Conservation (phyloP, 2,113 vertebrate species). For the Bucco capensis region DNA sequence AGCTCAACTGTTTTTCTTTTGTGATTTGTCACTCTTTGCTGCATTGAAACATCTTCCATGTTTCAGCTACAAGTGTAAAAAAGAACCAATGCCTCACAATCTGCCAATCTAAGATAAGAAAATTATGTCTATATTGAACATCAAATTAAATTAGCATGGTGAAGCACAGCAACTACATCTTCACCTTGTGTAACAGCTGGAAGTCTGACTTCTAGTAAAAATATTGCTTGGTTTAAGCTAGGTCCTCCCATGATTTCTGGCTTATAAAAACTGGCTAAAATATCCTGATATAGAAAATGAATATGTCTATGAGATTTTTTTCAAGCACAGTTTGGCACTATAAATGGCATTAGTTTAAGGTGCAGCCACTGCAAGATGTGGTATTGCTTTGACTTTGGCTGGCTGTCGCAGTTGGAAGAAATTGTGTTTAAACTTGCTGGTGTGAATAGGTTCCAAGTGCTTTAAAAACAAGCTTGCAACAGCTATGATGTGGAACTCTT, state of each 20-base stretch:
- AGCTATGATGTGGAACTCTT: neutral
- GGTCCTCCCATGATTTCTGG: neutral
- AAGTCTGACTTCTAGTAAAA: neutral
- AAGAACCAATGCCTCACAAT: neutral
- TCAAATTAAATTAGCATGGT: neutral
- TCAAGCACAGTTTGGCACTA: neutral
- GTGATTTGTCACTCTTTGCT: neutral
- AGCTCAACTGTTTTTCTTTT: neutral
- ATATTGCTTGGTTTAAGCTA: neutral
- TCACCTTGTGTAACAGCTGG: neutral
- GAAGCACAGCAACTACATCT: neutral
- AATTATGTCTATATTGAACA: neutral
- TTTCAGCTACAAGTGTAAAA: neutral
- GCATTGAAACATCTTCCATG: neutral
- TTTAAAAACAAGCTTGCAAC: neutral
- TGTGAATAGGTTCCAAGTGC: neutral
- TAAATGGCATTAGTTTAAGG: neutral
- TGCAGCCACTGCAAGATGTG: neutral
- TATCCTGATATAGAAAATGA: neutral
- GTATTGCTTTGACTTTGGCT: neutral
- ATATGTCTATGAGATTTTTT: neutral
- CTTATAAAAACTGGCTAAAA: neutral
- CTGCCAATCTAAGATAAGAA: neutral
- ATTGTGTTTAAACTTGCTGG: neutral
- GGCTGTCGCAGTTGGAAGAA: neutral